A percentile compares a stretch with the other conserved stretches of the same genome.
phyloP scores from a whole-genome alignment of 2,113 vertebrate genomes.

The Semicossyphus pulcher region DNA sequence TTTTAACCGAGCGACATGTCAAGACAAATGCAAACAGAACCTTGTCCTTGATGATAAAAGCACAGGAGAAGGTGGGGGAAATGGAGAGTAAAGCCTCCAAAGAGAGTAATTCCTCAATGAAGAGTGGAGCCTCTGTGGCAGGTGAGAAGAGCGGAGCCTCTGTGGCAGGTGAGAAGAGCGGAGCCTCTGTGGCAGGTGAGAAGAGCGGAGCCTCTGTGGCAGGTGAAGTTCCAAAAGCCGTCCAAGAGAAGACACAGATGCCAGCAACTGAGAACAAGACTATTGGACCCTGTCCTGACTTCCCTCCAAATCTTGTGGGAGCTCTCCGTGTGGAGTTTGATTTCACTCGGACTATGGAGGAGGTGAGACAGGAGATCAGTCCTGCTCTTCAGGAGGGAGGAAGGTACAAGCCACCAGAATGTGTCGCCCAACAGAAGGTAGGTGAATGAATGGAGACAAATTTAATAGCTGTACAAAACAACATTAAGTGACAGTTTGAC shows the following conservation, averaged over 20 bases:
- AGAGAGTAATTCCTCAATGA: too few species aligned
- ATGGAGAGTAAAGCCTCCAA: accelerated
- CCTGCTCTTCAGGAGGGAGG: conserved; percentile 85
- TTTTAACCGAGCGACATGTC: accelerated
- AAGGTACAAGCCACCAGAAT: conserved; percentile 85
- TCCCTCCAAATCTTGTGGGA: conserved; percentile 79
- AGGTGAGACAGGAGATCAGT: conserved; percentile 43
- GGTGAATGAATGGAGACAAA: not conserved
- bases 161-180: not conserved
- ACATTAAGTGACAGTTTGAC: too few species aligned
- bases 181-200: too few species aligned
- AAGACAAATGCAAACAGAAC: accelerated
- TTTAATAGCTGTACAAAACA: not conserved
- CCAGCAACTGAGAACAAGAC: accelerated
- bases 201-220: not conserved
- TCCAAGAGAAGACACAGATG: accelerated
- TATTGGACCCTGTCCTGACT: conserved; percentile 57
- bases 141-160: too few species aligned
- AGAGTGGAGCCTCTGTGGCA: too few species aligned
- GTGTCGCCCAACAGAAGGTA: conserved; percentile 87
- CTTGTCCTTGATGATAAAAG: accelerated
- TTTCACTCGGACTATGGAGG: conserved; percentile 71
- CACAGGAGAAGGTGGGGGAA: accelerated
- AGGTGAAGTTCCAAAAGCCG: not conserved
- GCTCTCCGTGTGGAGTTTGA: conserved; percentile 88